A percentile compares a stretch with the other conserved stretches of the same genome.
phyloP scores from a whole-genome alignment of 2,888 invertebrate species.

The Selenia dentaria region DNA sequence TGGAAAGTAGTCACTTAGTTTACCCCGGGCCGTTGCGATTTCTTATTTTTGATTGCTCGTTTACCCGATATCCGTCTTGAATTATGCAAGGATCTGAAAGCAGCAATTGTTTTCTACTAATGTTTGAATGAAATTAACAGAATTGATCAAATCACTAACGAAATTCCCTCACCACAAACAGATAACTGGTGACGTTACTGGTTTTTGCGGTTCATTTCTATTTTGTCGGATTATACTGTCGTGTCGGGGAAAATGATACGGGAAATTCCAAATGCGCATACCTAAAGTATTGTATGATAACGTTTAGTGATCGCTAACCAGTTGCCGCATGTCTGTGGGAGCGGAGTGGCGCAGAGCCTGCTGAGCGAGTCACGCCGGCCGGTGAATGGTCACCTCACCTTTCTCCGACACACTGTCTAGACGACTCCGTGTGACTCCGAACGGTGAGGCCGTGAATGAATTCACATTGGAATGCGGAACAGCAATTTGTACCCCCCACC shows the following conservation, averaged over 20 bases:
- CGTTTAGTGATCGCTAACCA: conserved; percentile 23
- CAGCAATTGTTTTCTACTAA: not conserved
- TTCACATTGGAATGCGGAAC: conserved; percentile 81
- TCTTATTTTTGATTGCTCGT: conserved; percentile 42
- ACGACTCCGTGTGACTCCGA: conserved; percentile 73
- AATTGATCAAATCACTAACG: too few relatives aligned
- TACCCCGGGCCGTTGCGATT: conserved; percentile 48
- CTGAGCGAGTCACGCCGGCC: conserved; percentile 55
- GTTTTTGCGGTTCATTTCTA: not conserved
- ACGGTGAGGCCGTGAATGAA: conserved; percentile 81
- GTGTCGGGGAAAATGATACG: not conserved
- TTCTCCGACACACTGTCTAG: conserved; percentile 83
- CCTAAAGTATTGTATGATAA: conserved; percentile 15
- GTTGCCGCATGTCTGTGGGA: conserved; percentile 60
- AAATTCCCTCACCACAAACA: too few relatives aligned
- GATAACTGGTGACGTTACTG: too few relatives aligned
- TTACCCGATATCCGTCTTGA: conserved; percentile 21
- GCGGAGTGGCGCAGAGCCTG: conserved; percentile 55
- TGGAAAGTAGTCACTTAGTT: conserved; percentile 73
- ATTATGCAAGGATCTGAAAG: conserved; percentile 9
- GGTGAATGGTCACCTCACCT: conserved; percentile 78
- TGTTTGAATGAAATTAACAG: too few relatives aligned
- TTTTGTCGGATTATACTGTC: not conserved
- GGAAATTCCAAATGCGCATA: conserved; percentile 2
- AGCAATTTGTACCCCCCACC: conserved; percentile 64